A percentile compares a stretch with the other conserved stretches of the same genome.
Evolutionary conservation across 2,113 vertebrate genomes (phyloP).

Genomic region (Morone chrysops): DNA sequence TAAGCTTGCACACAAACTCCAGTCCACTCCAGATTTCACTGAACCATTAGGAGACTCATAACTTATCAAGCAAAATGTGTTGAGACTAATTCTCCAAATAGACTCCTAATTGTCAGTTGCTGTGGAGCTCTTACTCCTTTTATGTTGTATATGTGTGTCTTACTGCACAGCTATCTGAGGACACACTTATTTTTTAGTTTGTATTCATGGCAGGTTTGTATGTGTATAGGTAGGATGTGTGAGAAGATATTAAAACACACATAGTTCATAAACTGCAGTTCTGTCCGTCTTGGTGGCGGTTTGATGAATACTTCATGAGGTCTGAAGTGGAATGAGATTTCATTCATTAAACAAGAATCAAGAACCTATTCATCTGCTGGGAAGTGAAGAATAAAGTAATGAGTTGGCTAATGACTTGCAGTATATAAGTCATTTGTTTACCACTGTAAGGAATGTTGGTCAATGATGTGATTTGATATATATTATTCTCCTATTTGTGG

Average conservation of each 20-base stretch:
- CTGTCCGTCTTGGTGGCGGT: neutral
- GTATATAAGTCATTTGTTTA: conserved; percentile 12
- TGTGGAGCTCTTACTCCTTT: conserved; percentile 1
- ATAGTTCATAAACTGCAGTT: conserved; percentile 7
- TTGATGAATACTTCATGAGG: conserved; percentile 19
- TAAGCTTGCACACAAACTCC: conserved; percentile 17
- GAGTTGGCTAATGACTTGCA: conserved; percentile 15
- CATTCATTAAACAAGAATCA: conserved; percentile 18
- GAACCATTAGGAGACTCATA: conserved; percentile 13
- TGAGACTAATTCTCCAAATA: conserved; percentile 15
- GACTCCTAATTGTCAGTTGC: conserved; percentile 15
- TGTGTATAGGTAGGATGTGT: neutral
- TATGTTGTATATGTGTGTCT: neutral
- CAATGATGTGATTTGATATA: neutral
- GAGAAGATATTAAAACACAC: neutral
- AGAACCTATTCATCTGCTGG: conserved; percentile 11
- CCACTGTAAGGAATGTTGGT: neutral
- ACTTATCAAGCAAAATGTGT: conserved; percentile 10
- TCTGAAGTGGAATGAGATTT: conserved; percentile 25
- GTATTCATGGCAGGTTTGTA: neutral
- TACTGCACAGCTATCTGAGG: neutral
- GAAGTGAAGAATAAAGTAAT: conserved; percentile 17
- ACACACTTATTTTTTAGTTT: neutral
- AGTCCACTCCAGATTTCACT: conserved; percentile 11
- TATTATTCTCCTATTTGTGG: neutral